Evolutionary conservation across 2,888 invertebrate species (phyloP).

Genomic region (Rotaria macrura): DNA sequence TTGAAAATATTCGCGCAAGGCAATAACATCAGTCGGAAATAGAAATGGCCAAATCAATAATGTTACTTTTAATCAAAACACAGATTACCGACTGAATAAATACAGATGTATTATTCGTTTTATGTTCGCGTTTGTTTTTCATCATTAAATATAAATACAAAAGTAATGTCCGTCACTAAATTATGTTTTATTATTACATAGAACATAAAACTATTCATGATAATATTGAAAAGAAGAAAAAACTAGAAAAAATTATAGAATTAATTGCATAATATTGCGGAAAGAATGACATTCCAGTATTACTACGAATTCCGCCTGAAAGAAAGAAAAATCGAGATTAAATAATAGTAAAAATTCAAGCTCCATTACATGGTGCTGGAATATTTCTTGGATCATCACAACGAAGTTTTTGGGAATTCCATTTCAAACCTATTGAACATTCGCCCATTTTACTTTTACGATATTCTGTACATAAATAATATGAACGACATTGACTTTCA

Average conservation of each 20-base stretch:
- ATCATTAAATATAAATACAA: too few relatives aligned
- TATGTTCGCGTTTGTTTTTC: too few relatives aligned
- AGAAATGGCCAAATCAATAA: not conserved
- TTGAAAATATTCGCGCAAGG: not conserved
- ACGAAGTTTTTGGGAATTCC: slow-evolving; percentile 26
- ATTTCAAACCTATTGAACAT: slow-evolving; percentile 26
- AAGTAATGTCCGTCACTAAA: not conserved
- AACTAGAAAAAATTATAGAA: not conserved
- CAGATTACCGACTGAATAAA: too few relatives aligned
- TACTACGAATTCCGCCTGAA: not conserved
- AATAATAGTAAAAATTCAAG: not conserved
- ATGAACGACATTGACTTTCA: slow-evolving; percentile 27
- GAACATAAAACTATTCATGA: not conserved
- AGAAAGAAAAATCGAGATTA: not conserved
- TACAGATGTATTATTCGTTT: too few relatives aligned
- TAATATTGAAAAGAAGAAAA: not conserved
- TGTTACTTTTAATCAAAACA: not conserved
- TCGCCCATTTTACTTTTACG: slow-evolving; percentile 29
- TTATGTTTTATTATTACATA: not conserved
- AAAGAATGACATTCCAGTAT: not conserved
- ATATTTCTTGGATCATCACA: slow-evolving; percentile 30
- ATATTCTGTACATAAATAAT: slow-evolving; percentile 24
- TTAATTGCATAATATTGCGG: not conserved
- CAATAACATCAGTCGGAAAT: not conserved
- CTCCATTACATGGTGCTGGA: slow-evolving; percentile 12